A percentile compares a stretch with the other conserved stretches of the same genome.
Conservation (phyloP, 64 coral and sea anemone genomes). For the Anthopleura sola region DNA sequence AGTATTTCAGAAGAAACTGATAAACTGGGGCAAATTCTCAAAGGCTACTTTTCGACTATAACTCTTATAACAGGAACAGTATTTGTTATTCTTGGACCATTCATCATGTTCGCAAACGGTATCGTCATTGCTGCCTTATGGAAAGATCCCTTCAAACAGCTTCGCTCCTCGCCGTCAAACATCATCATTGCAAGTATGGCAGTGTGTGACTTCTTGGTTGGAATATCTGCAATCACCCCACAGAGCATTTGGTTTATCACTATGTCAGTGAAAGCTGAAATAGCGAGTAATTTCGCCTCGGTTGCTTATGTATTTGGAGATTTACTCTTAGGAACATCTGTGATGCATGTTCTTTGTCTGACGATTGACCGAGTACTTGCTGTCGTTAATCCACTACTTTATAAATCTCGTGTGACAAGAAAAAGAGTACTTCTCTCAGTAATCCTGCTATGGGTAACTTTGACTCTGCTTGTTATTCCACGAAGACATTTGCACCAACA, state of each 20-base stretch:
- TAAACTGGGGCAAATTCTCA: not conserved
- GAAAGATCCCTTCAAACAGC: constrained; percentile 21
- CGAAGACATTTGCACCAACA: not conserved
- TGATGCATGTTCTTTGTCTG: constrained; percentile 5
- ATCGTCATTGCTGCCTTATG: constrained; percentile 9
- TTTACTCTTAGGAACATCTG: not conserved
- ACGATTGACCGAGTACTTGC: constrained; percentile 32
- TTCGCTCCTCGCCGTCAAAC: too few species aligned
- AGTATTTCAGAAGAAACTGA: not conserved
- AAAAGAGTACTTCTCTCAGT: not conserved
- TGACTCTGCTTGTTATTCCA: not conserved
- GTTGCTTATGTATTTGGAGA: not conserved
- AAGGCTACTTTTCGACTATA: not conserved
- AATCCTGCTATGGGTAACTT: constrained; percentile 3
- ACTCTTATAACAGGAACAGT: constrained; percentile 2
- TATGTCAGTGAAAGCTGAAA: not conserved
- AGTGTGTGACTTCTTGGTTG: not conserved
- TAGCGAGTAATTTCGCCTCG: not conserved
- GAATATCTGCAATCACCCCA: not conserved
- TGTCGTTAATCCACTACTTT: constrained; percentile 29
- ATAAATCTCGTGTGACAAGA: constrained; percentile 23
- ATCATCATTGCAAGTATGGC: constrained; percentile 24
- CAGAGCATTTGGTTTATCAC: not conserved
- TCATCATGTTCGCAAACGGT: not conserved
- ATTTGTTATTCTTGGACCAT: not conserved